Percentiles rank a stretch among this genome's conserved stretches.
Evolutionary conservation across 2,113 vertebrate species (phyloP).

Genomic region (Synodontis membranacea): DNA sequence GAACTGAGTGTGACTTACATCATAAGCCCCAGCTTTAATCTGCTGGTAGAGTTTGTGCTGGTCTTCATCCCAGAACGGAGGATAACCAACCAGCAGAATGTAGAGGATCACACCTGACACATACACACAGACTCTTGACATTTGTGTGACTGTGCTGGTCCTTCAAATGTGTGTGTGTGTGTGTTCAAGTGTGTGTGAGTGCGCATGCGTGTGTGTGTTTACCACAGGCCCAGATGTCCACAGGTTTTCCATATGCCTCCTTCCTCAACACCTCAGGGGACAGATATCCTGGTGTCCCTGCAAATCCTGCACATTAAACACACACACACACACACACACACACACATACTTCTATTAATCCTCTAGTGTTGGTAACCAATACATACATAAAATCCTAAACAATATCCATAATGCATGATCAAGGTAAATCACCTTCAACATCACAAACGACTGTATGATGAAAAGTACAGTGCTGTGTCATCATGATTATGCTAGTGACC

Average conservation of each 20-base stretch:
- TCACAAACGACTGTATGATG: not conserved
- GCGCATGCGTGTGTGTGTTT: constrained; percentile 48
- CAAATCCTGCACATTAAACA: constrained; percentile 79
- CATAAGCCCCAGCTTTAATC: constrained; percentile 97
- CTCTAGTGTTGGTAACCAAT: not conserved
- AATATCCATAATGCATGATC: not conserved
- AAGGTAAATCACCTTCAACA: not conserved
- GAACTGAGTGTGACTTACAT: constrained; percentile 78
- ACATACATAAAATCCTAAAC: not conserved
- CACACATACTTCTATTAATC: constrained; percentile 19
- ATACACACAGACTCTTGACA: constrained; percentile 20
- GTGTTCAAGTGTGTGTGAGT: constrained; percentile 28
- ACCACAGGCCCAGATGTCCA: constrained; percentile 99
- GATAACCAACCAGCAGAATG: constrained; percentile 96
- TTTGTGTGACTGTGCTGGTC: constrained; percentile 28
- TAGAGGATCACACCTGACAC: constrained; percentile 92
- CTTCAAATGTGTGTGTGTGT: not conserved
- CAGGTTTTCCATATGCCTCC: constrained; percentile 95
- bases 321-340: too few relatives aligned
- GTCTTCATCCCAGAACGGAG: constrained; percentile 98
- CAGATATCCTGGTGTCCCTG: constrained; percentile 87
- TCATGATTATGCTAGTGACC: not conserved
- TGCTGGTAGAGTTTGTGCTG: constrained; percentile 98
- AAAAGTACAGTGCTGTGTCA: not conserved
- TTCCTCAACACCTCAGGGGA: constrained; percentile 94